Evolutionary conservation across 23 tunicate species (phyloP).

Genomic region (Corella eumyota): DNA sequence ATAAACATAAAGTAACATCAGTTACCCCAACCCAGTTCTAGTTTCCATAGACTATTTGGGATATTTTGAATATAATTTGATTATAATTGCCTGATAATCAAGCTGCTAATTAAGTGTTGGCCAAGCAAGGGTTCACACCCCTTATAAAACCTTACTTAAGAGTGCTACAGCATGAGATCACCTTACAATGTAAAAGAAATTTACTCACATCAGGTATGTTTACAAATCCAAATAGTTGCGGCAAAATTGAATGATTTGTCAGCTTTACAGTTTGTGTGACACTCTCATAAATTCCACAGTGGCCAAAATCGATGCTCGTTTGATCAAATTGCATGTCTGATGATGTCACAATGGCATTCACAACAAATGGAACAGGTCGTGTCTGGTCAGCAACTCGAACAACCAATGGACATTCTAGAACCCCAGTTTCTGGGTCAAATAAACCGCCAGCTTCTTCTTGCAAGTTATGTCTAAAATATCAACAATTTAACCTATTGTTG

Average conservation of each 20-base stretch:
- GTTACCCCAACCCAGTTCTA: too few species aligned
- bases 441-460: conserved; percentile 68
- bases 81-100: too few species aligned
- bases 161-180: too few species aligned
- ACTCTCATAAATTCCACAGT: conserved; percentile 69
- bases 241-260: conserved; percentile 75
- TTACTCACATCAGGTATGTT: conserved; percentile 66
- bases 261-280: conserved; percentile 49
- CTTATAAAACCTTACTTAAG: too few species aligned
- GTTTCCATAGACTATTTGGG: too few species aligned
- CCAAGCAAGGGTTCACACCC: too few species aligned
- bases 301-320: conserved; percentile 55
- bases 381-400: conserved; percentile 84
- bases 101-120: too few species aligned
- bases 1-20: too few species aligned
- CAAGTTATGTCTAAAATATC: conserved; percentile 45
- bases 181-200: too few species aligned
- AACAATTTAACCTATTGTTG: neutral
- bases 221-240: conserved; percentile 76
- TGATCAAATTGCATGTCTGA: conserved; percentile 72
- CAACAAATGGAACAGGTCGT: conserved; percentile 70
- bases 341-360: conserved; percentile 73
- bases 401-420: conserved; percentile 75
- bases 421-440: conserved; percentile 74
- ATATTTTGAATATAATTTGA: too few species aligned